phyloP scores from a whole-genome alignment of 2,113 vertebrate species.

The Cinclus mexicanus region DNA sequence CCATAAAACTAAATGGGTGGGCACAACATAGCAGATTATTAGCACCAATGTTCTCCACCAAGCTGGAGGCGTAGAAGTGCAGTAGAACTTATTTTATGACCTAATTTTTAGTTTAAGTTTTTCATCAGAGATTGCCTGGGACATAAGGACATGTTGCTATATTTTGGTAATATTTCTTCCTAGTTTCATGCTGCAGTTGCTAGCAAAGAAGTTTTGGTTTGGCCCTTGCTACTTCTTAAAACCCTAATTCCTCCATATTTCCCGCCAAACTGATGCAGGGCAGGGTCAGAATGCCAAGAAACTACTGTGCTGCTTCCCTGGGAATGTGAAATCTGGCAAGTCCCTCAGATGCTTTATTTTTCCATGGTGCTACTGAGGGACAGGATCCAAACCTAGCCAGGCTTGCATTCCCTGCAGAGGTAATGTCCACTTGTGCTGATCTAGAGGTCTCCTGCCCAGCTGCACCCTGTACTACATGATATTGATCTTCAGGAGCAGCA shows the following conservation, averaged over 20 bases:
- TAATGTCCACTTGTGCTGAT: not conserved
- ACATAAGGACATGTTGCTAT: not conserved
- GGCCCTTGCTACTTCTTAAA: not conserved
- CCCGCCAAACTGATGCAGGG: not conserved
- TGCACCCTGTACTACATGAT: not conserved
- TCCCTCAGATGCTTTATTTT: not conserved
- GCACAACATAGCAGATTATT: slow-evolving; percentile 23
- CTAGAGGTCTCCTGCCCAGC: not conserved
- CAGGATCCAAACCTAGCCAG: not conserved
- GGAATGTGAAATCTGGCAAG: not conserved
- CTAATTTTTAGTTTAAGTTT: slow-evolving; percentile 35
- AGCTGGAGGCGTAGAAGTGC: not conserved
- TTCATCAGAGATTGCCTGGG: not conserved
- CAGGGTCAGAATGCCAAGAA: not conserved
- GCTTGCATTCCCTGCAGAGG: not conserved
- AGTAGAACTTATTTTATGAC: slow-evolving; percentile 30
- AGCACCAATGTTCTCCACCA: not conserved
- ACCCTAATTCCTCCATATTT: not conserved
- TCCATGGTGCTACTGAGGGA: not conserved
- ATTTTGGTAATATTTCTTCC: not conserved
- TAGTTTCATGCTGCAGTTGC: not conserved
- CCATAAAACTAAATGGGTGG: not conserved
- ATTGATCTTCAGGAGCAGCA: not conserved
- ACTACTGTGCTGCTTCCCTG: not conserved
- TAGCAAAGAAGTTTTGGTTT: not conserved